Base-by-base conservation (phyloP, 2,113 vertebrate species). In the Beaufortia kweichowensis region DNA sequence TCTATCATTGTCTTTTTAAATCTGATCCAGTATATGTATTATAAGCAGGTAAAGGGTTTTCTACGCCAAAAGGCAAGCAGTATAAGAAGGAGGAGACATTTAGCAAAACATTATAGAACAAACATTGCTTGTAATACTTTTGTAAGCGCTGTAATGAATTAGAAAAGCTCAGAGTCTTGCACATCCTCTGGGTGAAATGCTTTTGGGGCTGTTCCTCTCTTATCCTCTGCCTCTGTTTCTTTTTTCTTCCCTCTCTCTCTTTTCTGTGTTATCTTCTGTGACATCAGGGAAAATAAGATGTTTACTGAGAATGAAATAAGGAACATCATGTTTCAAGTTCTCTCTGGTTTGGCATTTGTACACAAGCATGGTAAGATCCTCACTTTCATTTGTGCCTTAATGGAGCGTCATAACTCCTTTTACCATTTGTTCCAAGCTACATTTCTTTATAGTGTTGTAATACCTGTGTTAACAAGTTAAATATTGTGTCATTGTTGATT, bases 251-350 rank as follows among this genome's bases (percentile, higher is more conserved):
- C 68, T 57, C 56, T 76, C 23, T 1, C 63, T 53, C 23, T 83
- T 29, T 66, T 80, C 23, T 70, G 46, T 65, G 63, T 55, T 56
- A 76, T 24, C 57, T 60, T 79, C 53, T 82, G 71, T 84, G 70
- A 70, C 84, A 81, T 65, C 81, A 90, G 91, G 88, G 89, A 90
- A 79, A 90, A 86, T 86, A 92, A 92, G 89, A 90, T 88, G 88
- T 90, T 92, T 84, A 83, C 85, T 89, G 91, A 93, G 84, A 92
- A 91, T 87, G 84, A 93, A 90, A 88, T 89, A 84, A 91, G 89
- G 89, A 93, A 90, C 88, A 94, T 94, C 79, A 50, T 89, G 84
- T 90, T 94, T 81, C 86, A 89, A 82, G 84, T 86, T 78, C 80
- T 90, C 1, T 90, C 88, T 90, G 88, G 87, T 80, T 89, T 92